Percentiles rank a stretch among this genome's conserved stretches.
Conservation (phyloP, 1,140 invertebrate genomes). For the Lepidurus packardi region DNA sequence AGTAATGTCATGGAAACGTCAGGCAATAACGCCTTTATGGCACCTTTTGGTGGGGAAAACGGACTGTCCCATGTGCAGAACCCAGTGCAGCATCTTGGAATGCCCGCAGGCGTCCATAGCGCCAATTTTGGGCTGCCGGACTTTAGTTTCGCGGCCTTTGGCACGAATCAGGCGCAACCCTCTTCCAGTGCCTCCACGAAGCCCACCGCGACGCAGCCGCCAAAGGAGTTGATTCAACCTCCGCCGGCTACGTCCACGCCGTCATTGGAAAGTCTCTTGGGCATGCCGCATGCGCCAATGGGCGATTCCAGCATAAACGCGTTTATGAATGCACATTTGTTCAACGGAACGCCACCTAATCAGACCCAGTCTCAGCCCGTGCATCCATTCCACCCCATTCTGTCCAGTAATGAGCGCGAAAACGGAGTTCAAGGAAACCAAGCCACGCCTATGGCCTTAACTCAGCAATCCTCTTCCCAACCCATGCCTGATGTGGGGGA, state of each 20-base stretch:
- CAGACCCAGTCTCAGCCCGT: background rate
- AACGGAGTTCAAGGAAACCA: background rate
- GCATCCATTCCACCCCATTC: background rate
- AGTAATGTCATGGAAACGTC: background rate
- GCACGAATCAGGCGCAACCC: background rate
- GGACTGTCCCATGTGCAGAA: background rate
- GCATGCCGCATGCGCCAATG: background rate
- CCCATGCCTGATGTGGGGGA: background rate
- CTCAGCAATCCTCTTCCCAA: background rate
- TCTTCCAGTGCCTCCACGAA: background rate
- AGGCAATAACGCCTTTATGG: background rate
- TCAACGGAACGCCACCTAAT: background rate
- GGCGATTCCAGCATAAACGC: background rate
- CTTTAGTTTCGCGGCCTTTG: background rate
- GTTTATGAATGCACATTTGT: background rate
- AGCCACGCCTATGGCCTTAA: background rate
- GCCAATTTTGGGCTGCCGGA: background rate
- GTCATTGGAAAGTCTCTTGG: background rate
- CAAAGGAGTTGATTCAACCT: background rate
- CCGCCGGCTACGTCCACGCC: background rate
- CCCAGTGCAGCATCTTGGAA: background rate
- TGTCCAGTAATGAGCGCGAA: background rate
- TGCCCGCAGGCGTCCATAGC: background rate
- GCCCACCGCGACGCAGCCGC: background rate
- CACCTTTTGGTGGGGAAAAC: background rate